Evolutionary conservation across 2,888 invertebrate genomes (phyloP).

Genomic region (Eledone cirrhosa): DNA sequence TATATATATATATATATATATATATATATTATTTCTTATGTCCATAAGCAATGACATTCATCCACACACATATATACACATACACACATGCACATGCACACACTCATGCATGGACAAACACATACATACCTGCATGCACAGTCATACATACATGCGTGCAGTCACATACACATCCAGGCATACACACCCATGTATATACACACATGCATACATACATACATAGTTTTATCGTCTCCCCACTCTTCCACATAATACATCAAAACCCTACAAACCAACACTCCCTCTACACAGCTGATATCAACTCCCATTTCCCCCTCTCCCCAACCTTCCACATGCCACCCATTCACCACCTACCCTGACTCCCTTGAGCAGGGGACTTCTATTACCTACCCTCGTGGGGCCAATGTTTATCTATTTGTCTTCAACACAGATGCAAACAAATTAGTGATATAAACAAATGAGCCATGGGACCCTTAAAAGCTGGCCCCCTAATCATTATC

Average conservation of each 20-base stretch:
- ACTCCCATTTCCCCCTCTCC: neutral
- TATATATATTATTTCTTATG: neutral
- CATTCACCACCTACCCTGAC: neutral
- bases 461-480: no score
- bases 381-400: neutral
- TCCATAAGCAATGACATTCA: neutral
- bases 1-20: constrained; percentile 8
- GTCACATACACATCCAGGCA: no score
- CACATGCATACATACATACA: no score
- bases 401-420: no score
- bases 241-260: no score
- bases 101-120: neutral
- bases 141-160: neutral
- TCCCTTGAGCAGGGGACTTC: neutral
- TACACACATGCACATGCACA: neutral
- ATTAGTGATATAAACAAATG: no score
- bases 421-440: no score
- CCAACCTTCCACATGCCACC: neutral
- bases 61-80: neutral
- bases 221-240: no score
- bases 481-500: no score
- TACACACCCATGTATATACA: no score
- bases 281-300: no score
- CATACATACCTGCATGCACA: neutral
- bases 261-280: no score